Evolutionary conservation across 2,888 invertebrate species (phyloP).

Genomic region (Coenonympha arcania): DNA sequence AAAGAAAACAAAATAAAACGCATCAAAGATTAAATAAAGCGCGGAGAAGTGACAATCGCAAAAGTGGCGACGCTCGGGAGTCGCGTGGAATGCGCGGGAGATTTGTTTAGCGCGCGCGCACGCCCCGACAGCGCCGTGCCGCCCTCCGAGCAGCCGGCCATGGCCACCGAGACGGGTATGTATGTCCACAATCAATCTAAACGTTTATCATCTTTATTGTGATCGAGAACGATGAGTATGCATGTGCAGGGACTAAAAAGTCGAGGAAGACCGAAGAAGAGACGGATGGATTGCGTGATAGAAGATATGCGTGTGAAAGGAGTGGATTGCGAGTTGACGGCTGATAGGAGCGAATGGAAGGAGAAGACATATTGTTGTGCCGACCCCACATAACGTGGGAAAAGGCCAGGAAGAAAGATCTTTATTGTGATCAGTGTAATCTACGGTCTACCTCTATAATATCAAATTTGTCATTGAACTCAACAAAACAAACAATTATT

Average conservation of each 20-base stretch:
- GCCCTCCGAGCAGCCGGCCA: slow-evolving; percentile 69
- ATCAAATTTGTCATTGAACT: too few species aligned
- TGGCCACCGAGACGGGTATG: slow-evolving; percentile 72
- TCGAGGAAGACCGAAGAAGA: too few species aligned
- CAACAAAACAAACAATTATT: too few species aligned
- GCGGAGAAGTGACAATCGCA: slow-evolving; percentile 43
- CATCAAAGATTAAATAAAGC: slow-evolving; percentile 22
- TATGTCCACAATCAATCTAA: slow-evolving; percentile 26
- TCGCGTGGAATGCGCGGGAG: slow-evolving; percentile 70
- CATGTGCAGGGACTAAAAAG: too few species aligned
- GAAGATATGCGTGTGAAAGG: too few species aligned
- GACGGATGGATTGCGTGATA: too few species aligned
- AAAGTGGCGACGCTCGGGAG: slow-evolving; percentile 64
- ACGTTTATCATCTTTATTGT: slow-evolving; percentile 8
- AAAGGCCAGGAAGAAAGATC: too few species aligned
- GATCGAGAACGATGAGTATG: too few species aligned
- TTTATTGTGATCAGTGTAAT: slow-evolving; percentile 8
- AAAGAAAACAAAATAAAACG: slow-evolving; percentile 8
- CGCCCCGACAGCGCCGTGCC: slow-evolving; percentile 67
- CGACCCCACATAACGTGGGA: too few species aligned
- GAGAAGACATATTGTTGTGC: too few species aligned
- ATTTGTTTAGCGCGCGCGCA: slow-evolving; percentile 64
- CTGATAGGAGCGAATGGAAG: too few species aligned
- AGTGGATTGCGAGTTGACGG: too few species aligned
- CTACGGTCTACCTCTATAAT: background rate